Conservation (phyloP, 2,888 invertebrate genomes). For the Serrognathus titanus region DNA sequence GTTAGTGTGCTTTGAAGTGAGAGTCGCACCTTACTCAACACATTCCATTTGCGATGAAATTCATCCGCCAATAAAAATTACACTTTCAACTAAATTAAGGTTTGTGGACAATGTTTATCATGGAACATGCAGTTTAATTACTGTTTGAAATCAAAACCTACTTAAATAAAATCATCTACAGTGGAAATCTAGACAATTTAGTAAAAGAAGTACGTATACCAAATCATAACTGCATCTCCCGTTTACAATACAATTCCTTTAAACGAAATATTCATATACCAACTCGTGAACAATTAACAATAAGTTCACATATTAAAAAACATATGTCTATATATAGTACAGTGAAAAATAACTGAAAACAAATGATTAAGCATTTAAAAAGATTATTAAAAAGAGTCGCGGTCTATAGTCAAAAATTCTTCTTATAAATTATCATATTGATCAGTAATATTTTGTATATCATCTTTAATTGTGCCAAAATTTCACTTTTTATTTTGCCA, state of each 20-base stretch:
- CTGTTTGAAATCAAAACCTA: no score
- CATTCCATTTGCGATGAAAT: no score
- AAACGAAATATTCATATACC: background rate
- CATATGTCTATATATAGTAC: slow-evolving; percentile 2
- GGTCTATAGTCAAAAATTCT: background rate
- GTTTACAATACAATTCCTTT: slow-evolving; percentile 2
- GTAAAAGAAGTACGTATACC: slow-evolving; percentile 1
- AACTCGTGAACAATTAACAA: background rate
- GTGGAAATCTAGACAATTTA: background rate
- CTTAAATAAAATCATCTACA: no score
- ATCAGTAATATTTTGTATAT: no score
- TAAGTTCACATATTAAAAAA: slow-evolving; percentile 2
- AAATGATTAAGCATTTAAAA: background rate
- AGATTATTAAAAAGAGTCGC: background rate
- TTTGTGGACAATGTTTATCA: slow-evolving; percentile 15
- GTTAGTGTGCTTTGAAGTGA: no score
- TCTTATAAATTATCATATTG: no score
- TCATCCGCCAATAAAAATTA: slow-evolving; percentile 12
- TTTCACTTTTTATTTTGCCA: no score
- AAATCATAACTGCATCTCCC: slow-evolving; percentile 17
- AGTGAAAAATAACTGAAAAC: background rate
- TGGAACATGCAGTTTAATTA: slow-evolving; percentile 17
- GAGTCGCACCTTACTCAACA: no score
- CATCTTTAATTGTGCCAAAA: no score
- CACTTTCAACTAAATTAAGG: slow-evolving; percentile 18